phyloP scores from a whole-genome alignment of 2,113 vertebrate species.

The Scartelaos histophorus region DNA sequence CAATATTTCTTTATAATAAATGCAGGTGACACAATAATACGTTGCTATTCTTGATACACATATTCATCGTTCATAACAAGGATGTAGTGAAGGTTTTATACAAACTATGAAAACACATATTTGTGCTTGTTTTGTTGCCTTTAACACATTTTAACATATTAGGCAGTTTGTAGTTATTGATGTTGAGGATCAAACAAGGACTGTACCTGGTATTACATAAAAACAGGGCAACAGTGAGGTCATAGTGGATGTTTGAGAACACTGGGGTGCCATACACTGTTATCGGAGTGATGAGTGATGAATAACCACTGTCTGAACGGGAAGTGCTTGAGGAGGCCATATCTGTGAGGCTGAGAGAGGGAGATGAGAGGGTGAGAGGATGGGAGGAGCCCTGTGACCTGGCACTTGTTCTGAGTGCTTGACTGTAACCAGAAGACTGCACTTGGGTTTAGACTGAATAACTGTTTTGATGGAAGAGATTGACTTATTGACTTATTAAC shows the following conservation, averaged over 20 bases:
- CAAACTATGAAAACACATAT: not conserved
- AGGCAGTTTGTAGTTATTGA: not conserved
- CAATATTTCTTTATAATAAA: no score
- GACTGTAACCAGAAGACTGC: not conserved
- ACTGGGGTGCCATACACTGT: slow-evolving; percentile 54
- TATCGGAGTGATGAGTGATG: slow-evolving; percentile 68
- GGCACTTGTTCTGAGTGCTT: slow-evolving; percentile 17
- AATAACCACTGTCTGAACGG: slow-evolving; percentile 55
- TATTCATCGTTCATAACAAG: no score
- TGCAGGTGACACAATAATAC: no score
- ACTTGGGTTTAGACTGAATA: not conserved
- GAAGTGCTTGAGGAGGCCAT: slow-evolving; percentile 33
- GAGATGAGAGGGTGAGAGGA: slow-evolving; percentile 51
- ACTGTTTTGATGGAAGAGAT: not conserved
- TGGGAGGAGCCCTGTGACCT: slow-evolving; percentile 58
- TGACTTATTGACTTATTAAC: not conserved
- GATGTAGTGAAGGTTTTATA: no score
- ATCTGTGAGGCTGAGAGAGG: slow-evolving; percentile 62
- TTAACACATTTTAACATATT: not conserved
- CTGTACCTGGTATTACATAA: not conserved
- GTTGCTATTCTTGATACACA: no score
- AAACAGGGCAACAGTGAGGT: not conserved
- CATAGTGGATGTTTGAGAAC: slow-evolving; percentile 44
- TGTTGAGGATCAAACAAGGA: slow-evolving; percentile 29
- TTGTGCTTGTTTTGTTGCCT: not conserved